These are phyloP conservation scores for Drosophila mayaguana DNA, from an alignment of 2,888 invertebrate genomes.

Conservation along the genomic window DNA sequence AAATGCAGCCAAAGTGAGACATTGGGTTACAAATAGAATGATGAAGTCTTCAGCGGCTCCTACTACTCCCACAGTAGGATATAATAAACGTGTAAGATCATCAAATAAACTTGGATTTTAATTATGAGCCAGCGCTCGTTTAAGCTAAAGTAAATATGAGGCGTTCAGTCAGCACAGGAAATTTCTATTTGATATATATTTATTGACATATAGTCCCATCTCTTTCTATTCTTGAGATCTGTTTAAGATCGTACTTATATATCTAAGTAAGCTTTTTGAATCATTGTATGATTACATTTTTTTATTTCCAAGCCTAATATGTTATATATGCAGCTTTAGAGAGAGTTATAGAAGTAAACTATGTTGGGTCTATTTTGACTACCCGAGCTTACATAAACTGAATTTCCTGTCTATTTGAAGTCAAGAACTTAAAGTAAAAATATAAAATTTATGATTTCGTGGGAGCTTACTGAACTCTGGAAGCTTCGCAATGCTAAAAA, in stretches of 20 bases:
- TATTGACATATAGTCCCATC: background rate
- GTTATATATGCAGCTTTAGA: too few species aligned
- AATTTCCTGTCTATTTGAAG: background rate
- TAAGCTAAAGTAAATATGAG: background rate
- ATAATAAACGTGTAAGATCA: background rate
- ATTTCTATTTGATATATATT: background rate
- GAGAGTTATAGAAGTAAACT: too few species aligned
- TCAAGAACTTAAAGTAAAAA: background rate
- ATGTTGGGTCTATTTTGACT: background rate
- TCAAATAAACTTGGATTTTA: background rate
- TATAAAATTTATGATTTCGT: background rate
- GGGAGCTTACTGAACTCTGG: background rate
- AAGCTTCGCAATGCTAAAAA: background rate
- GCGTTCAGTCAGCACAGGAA: background rate
- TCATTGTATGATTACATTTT: too few species aligned
- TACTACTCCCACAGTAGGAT: too few species aligned
- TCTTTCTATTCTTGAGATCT: background rate
- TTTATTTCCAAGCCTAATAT: too few species aligned
- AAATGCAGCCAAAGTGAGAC: background rate
- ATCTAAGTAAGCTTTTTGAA: too few species aligned
- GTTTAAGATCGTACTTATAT: too few species aligned
- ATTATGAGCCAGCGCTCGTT: background rate
- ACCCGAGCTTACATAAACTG: background rate
- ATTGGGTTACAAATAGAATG: slow-evolving; percentile 5
- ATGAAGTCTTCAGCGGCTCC: background rate